Base-by-base conservation (phyloP, 1,140 invertebrate species). In the Philaenus spumarius region DNA sequence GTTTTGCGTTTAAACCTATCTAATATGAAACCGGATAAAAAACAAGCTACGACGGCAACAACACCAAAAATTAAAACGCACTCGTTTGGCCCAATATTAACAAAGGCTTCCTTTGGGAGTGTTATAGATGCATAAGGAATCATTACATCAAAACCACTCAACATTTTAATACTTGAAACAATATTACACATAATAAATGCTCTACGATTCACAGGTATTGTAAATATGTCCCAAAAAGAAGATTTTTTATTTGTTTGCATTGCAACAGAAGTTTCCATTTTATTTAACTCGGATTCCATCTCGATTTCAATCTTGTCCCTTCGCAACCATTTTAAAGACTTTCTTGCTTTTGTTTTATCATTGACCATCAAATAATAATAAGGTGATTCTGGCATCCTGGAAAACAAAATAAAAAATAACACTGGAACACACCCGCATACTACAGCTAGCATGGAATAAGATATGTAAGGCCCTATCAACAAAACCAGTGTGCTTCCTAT, bases 321-420 rank as follows among this genome's bases (percentile, higher is more conserved):
- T 3, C 91, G 76, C 1, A 94, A 73, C 61, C 79, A 85, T 56
- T 78, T 75, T 56, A 95, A 69, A 7, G 85, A 73, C 3, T 76
- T 66, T 0, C 80, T 68, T 0, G 90, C 90, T 2, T 82, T 80
- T 9, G 79, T 71, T 35, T 76, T 75, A 15, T 80, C 76, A 67
- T 79, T 77, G 65, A 79, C 79, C 5, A 73, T 73, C 0, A 90
- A 71, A 34, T 84, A 75, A 61, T 79, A 90, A 55, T 83, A 84
- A 0, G 92, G 92, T 30, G 87, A 86, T 69, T 95, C 92, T 0
- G 92, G 91, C 75, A 92, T 85, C 37, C 82, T 80, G 3, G 79
- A 51, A 74, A 88, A 87, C 62, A 84, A 81, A 0, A 79, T 57
- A 1, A 87, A 66, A 70, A 90, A 86, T 1, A 82, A 19, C 1